Conservation (phyloP, 2,113 vertebrate species). For the Panthera uncia region DNA sequence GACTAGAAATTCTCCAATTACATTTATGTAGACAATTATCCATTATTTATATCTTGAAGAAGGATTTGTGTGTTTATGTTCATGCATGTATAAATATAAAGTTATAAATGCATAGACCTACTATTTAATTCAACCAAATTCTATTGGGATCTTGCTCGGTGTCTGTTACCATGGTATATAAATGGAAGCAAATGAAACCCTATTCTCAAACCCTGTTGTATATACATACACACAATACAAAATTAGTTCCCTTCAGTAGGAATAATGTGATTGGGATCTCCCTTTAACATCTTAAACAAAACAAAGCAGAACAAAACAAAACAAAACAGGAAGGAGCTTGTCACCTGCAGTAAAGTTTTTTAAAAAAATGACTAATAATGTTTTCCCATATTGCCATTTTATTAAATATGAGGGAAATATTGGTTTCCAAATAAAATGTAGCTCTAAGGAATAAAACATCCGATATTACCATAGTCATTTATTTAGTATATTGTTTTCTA, state of each 20-base stretch:
- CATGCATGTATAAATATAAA: background rate
- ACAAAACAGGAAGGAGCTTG: background rate
- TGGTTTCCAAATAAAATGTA: background rate
- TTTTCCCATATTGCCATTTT: background rate
- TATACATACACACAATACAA: background rate
- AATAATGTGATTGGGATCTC: background rate
- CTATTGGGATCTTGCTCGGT: background rate
- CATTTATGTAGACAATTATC: background rate
- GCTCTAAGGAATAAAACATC: background rate
- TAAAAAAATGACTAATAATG: background rate
- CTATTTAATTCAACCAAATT: background rate
- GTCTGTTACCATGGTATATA: background rate
- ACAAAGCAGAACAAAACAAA: too few species aligned
- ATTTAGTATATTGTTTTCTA: slow-evolving; percentile 22
- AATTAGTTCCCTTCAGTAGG: background rate
- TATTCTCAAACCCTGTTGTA: background rate
- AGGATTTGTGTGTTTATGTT: background rate
- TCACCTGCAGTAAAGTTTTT: background rate
- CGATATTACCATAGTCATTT: background rate
- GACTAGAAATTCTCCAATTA: background rate
- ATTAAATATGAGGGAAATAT: slow-evolving; percentile 25
- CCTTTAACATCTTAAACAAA: background rate
- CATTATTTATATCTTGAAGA: background rate
- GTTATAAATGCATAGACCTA: background rate
- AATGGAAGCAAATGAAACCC: background rate